Conservation (phyloP, 2,797 vertebrate genomes). For the Sebastes vulpes region DNA sequence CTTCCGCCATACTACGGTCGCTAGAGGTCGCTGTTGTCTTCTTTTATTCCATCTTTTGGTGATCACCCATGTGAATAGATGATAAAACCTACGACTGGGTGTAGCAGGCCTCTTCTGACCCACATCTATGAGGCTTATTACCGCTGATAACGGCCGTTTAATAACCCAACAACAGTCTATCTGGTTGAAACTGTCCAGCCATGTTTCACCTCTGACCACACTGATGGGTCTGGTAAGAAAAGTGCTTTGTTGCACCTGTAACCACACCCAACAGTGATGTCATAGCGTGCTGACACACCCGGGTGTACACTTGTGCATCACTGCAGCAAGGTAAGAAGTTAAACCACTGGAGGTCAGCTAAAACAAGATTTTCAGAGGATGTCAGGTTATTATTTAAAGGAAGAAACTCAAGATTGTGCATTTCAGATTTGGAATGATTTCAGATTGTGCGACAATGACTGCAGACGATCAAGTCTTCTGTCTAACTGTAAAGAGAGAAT, state of each 20-base stretch:
- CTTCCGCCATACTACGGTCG: too few species aligned
- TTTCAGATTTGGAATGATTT: conserved; percentile 1
- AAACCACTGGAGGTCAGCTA: neutral
- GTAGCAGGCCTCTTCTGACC: too few species aligned
- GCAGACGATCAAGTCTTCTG: neutral
- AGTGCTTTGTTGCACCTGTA: neutral
- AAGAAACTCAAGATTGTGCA: neutral
- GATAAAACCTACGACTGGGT: too few species aligned
- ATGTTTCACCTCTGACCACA: neutral
- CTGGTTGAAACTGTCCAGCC: neutral
- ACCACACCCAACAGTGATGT: neutral
- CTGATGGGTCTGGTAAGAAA: too few species aligned
- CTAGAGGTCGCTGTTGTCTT: too few species aligned
- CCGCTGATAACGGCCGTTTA: too few species aligned
- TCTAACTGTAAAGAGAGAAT: neutral
- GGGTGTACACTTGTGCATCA: neutral
- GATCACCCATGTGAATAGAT: too few species aligned
- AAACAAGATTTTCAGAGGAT: neutral
- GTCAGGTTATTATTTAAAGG: neutral
- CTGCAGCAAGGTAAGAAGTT: neutral
- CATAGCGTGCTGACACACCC: neutral
- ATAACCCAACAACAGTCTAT: too few species aligned
- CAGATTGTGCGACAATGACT: conserved; percentile 1
- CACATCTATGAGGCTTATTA: too few species aligned
- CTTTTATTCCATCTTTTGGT: too few species aligned